Evolutionary conservation across 2,888 invertebrate genomes (phyloP), one percentile per base, ranked within the genome.

Genomic region (Parnassius smintheus): DNA sequence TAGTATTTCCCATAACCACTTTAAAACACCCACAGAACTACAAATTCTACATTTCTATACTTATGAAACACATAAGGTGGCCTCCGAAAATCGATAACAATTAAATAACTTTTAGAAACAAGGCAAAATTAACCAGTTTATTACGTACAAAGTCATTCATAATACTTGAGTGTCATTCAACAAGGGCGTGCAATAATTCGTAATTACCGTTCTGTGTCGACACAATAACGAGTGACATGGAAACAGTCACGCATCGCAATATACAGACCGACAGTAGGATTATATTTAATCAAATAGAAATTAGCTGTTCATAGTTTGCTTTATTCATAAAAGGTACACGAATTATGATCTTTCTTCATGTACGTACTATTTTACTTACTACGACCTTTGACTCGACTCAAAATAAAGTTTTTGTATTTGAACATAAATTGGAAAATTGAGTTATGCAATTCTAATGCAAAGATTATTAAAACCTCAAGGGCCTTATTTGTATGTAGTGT

Each of bases 11-110:
- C 35, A 35, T 35, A 35, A 35, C 7, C 35, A 3, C 35, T 35
- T 7, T 35, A 35, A 35, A 7, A 35, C 35, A 35, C 35, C 35
- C 35, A 35, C 35, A 7, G 35, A 35, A 35, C 7, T 0, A 35
- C 35, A 35, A 35, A 35, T 35, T 35, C 4, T 35, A 35, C 35
- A 35, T 35, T 35, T 35, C 35, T 35, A 35, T 35, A 7, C 4
- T 35, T 35, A 35, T 35, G 35, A 35, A 35, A 35, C 7, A 25
- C 25, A 35, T 7, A 35, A 35, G 4, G 3, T 35, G 35, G 7
- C 35, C 95, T 42, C 96, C 96, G 71, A 96, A 93, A 72, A 95
- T 95, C 95, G 80, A 42, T 91, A 88, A 45, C 12, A 25, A 13
- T 42, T 54, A 2, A 13, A 7, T 7, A 35, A 35, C 35, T 7